phyloP scores from a whole-genome alignment of 2,113 vertebrate species.

The Nymphicus hollandicus region DNA sequence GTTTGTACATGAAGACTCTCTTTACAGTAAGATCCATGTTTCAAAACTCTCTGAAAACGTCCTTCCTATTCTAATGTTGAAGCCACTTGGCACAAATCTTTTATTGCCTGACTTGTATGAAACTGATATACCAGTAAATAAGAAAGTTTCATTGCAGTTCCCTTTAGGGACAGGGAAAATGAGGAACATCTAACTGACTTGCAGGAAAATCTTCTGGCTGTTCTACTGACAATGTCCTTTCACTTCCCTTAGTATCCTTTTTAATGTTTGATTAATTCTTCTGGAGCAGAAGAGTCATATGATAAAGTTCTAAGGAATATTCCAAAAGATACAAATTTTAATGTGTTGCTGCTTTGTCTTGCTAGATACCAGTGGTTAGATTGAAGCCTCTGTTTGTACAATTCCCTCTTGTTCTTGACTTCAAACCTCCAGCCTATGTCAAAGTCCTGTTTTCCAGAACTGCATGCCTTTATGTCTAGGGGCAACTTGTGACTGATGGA shows the following conservation, averaged over 20 bases:
- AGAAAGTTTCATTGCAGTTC: background rate
- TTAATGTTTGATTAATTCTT: background rate
- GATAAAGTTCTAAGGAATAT: constrained; percentile 23
- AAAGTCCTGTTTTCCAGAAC: background rate
- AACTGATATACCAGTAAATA: background rate
- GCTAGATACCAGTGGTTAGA: constrained; percentile 18
- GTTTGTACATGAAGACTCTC: background rate
- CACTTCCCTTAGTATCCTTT: background rate
- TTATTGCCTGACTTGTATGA: background rate
- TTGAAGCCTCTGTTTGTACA: background rate
- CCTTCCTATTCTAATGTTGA: background rate
- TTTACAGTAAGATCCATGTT: background rate
- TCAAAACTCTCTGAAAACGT: background rate
- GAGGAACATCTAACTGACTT: background rate
- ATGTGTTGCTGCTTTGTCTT: constrained; percentile 31
- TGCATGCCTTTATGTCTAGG: background rate
- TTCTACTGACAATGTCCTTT: background rate
- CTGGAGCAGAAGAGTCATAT: constrained; percentile 23
- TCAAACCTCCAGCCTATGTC: background rate
- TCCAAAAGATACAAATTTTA: background rate
- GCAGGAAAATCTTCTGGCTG: background rate
- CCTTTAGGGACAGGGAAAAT: background rate
- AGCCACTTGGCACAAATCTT: background rate
- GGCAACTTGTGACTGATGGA: constrained; percentile 41
- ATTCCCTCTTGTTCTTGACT: constrained; percentile 15